Evolutionary conservation across 2,113 vertebrate species (phyloP).

Genomic region (Syngnathus floridae): DNA sequence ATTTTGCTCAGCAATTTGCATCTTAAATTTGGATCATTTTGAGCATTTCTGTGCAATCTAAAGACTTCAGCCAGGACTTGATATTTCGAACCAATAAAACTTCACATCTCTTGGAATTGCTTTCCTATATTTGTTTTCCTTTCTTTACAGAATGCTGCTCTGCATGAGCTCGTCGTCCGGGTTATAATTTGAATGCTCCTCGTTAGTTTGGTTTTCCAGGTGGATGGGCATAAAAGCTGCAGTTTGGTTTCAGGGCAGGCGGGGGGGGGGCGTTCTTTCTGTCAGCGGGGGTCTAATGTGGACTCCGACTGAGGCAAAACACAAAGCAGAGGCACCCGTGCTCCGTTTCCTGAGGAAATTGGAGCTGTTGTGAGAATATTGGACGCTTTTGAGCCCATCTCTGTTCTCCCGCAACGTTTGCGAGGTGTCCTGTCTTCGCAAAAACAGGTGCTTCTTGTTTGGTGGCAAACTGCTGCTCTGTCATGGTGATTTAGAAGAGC

Average conservation of each 20-base stretch:
- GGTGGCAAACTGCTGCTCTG: slow-evolving; percentile 18
- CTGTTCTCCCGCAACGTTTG: background rate
- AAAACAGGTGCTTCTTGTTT: slow-evolving; percentile 65
- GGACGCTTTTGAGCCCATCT: slow-evolving; percentile 13
- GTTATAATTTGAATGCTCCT: background rate
- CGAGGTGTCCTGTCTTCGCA: slow-evolving; percentile 16
- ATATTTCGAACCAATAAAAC: background rate
- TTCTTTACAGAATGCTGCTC: background rate
- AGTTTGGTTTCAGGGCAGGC: slow-evolving; percentile 3
- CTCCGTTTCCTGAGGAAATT: slow-evolving; percentile 43
- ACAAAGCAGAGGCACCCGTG: slow-evolving; percentile 40
- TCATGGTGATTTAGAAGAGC: slow-evolving; percentile 45
- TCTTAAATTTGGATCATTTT: background rate
- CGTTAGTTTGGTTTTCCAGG: slow-evolving; percentile 6
- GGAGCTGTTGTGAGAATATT: slow-evolving; percentile 20
- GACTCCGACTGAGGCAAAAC: slow-evolving; percentile 49
- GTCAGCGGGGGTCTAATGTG: slow-evolving; percentile 12
- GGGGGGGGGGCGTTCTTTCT: background rate
- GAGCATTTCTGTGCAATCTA: background rate
- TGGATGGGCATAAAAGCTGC: slow-evolving; percentile 9
- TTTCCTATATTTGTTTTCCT: background rate
- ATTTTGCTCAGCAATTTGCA: background rate
- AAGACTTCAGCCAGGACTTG: background rate
- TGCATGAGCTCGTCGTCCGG: background rate
- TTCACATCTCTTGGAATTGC: background rate